These are phyloP conservation scores for Periophthalmus modestus DNA, from an alignment of 2,113 vertebrate species.

Conservation along the genomic window DNA sequence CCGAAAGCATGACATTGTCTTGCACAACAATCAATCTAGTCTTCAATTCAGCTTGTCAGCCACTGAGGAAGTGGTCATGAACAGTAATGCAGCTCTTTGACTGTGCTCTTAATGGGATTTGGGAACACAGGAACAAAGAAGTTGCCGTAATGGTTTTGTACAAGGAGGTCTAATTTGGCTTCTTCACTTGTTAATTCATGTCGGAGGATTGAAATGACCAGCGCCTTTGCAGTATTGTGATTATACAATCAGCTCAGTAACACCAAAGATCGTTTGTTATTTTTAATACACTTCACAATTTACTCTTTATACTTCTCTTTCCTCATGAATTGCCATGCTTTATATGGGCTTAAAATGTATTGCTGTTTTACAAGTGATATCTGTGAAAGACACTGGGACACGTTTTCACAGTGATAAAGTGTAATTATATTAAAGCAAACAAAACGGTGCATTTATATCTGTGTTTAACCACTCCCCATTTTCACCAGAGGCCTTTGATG, in stretches of 20 bases:
- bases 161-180: slow-evolving; percentile 63
- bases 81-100: slow-evolving; percentile 56
- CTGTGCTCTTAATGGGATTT: slow-evolving; percentile 69
- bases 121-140: slow-evolving; percentile 66
- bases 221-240: slow-evolving; percentile 23
- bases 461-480: slow-evolving; percentile 63
- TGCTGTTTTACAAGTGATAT: too few relatives aligned
- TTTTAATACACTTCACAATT: too few relatives aligned
- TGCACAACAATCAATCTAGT: slow-evolving; percentile 64
- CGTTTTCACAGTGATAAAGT: too few relatives aligned
- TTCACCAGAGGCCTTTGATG: slow-evolving; percentile 86
- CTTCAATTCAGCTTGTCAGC: slow-evolving; percentile 66
- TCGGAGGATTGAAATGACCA: slow-evolving; percentile 48
- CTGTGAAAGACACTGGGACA: too few relatives aligned
- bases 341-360: too few relatives aligned
- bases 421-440: neutral
- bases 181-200: slow-evolving; percentile 64
- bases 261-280: too few relatives aligned
- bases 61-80: slow-evolving; percentile 69
- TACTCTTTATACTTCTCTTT: too few relatives aligned
- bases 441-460: slow-evolving; percentile 60
- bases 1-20: slow-evolving; percentile 67
- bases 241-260: too few relatives aligned
- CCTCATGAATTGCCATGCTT: too few relatives aligned
- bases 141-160: slow-evolving; percentile 57